Evolutionary conservation across 2,113 vertebrate genomes (phyloP).

Genomic region (Lophura nycthemera): DNA sequence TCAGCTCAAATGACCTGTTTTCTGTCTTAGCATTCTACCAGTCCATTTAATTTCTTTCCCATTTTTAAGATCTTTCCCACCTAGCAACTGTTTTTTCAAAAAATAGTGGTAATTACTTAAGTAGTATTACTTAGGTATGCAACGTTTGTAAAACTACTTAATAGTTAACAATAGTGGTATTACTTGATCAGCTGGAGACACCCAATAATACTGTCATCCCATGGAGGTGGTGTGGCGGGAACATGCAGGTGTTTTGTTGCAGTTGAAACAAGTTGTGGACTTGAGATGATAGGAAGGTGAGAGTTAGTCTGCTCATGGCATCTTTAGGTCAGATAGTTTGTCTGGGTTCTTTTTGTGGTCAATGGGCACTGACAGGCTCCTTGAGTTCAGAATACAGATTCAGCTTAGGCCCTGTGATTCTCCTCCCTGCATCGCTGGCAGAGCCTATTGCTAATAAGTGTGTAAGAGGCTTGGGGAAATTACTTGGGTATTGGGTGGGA

Average conservation of each 20-base stretch:
- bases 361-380: background rate
- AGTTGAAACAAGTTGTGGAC: background rate
- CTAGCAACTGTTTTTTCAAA: background rate
- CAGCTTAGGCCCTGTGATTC: fast-evolving
- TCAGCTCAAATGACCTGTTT: background rate
- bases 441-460: fast-evolving
- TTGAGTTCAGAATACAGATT: background rate
- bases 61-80: background rate
- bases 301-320: background rate
- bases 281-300: background rate
- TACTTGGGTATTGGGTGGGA: fast-evolving
- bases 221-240: background rate
- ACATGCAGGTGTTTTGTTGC: fast-evolving
- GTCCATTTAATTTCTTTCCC: background rate
- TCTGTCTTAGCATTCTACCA: background rate
- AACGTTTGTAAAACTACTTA: background rate
- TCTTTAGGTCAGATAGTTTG: background rate
- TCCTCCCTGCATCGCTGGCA: background rate
- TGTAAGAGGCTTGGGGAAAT: background rate
- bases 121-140: background rate
- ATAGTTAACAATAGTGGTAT: background rate
- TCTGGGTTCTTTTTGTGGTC: background rate
- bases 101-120: background rate
- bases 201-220: background rate
- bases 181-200: background rate